Percentiles rank a stretch among this genome's conserved stretches.
Conservation (phyloP, 2,113 vertebrate species). For the Rhynchopsitta pachyrhyncha region DNA sequence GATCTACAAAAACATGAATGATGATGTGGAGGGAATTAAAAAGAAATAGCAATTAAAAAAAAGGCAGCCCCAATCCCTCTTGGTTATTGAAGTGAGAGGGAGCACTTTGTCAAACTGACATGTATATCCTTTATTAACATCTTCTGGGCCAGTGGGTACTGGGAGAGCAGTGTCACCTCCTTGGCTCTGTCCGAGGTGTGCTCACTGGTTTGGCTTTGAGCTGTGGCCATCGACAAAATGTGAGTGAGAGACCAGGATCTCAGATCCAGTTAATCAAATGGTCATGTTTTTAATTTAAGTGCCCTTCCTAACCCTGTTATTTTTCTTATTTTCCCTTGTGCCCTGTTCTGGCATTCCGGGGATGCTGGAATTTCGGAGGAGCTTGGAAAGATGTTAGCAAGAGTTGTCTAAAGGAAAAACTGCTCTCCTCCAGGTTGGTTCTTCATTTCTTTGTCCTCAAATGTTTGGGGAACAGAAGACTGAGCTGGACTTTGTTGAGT, state of each 20-base stretch:
- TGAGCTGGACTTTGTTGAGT: neutral
- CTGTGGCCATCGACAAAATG: neutral
- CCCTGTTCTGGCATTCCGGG: neutral
- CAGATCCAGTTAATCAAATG: neutral
- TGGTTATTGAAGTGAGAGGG: slow-evolving; percentile 45
- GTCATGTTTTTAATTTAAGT: neutral
- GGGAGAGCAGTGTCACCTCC: neutral
- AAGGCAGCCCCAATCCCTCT: neutral
- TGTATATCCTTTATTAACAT: neutral
- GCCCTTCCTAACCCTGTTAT: neutral
- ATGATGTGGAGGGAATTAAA: slow-evolving; percentile 43
- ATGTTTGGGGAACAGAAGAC: neutral
- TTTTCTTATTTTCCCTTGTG: neutral
- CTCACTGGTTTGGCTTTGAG: neutral
- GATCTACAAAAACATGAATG: slow-evolving; percentile 37
- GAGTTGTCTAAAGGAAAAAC: neutral
- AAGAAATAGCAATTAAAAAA: neutral
- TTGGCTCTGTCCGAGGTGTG: neutral
- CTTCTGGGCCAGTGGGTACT: neutral
- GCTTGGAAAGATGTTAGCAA: neutral
- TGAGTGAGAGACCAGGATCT: neutral
- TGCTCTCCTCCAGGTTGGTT: neutral
- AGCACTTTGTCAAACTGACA: slow-evolving; percentile 50
- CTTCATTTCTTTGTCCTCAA: neutral
- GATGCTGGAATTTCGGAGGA: neutral